phyloP scores from a whole-genome alignment of 2,113 vertebrate species.

The Guaruba guarouba region DNA sequence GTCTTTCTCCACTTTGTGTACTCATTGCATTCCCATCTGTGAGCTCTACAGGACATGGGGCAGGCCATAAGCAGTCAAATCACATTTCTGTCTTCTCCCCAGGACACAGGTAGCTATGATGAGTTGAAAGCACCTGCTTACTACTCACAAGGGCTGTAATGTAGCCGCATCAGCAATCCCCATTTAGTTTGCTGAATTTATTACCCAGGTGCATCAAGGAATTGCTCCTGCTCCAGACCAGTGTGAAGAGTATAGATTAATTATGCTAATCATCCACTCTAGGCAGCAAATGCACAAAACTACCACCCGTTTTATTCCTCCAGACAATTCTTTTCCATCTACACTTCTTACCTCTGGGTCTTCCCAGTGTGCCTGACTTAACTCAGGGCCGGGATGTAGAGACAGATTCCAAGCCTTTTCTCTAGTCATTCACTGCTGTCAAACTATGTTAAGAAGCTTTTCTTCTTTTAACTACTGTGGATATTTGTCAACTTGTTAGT shows the following conservation, averaged over 20 bases:
- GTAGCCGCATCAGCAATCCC: neutral
- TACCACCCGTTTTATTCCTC: neutral
- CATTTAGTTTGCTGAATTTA: slow-evolving; percentile 23
- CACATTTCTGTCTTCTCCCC: neutral
- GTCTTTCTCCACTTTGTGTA: neutral
- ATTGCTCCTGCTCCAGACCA: neutral
- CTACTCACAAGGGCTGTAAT: neutral
- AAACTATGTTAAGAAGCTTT: neutral
- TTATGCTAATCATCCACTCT: slow-evolving; percentile 37
- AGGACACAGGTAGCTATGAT: neutral
- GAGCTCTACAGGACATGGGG: neutral
- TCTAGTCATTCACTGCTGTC: neutral
- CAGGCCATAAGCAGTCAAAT: neutral
- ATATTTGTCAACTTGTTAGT: neutral
- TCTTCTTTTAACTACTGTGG: neutral
- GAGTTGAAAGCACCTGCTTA: neutral
- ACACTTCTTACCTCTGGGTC: neutral
- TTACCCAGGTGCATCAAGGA: slow-evolving; percentile 22
- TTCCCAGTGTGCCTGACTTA: neutral
- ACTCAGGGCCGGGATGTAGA: fast-evolving
- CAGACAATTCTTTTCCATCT: neutral
- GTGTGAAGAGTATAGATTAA: slow-evolving; percentile 10
- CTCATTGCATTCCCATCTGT: neutral
- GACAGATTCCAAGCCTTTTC: neutral
- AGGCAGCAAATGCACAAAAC: neutral